Conservation (phyloP, 2,797 vertebrate genomes). For the Acomys russatus region DNA sequence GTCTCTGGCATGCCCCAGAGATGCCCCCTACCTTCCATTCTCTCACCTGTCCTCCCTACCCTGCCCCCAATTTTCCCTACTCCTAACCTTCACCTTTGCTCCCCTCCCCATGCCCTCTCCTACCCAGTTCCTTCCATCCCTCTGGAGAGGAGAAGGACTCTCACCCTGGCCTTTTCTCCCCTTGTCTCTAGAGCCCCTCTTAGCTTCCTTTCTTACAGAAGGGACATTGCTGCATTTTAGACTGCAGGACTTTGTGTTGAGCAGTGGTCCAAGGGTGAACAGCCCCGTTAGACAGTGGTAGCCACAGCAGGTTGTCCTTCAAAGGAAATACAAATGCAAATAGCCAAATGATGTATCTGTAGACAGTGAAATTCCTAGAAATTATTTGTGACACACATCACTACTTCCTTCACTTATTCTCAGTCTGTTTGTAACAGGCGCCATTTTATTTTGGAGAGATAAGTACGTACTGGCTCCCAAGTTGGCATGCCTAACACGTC, state of each 20-base stretch:
- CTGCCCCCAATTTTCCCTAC: no score
- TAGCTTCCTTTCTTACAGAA: background rate
- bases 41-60: no score
- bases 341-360: slow-evolving; percentile 2
- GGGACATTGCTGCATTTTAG: background rate
- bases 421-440: slow-evolving; percentile 1
- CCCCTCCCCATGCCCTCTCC: no score
- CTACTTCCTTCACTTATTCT: background rate
- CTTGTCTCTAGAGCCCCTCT: background rate
- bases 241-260: background rate
- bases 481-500: background rate
- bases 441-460: background rate
- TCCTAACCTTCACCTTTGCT: no score
- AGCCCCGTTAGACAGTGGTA: background rate
- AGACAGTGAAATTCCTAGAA: slow-evolving; percentile 24
- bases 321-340: background rate
- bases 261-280: background rate
- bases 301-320: background rate
- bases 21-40: no score
- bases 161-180: background rate
- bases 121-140: no score
- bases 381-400: background rate
- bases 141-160: background rate
- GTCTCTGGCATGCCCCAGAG: no score
- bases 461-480: slow-evolving; percentile 30